Base-by-base conservation (phyloP, 2,797 vertebrate genomes). In the Agapornis canus region DNA sequence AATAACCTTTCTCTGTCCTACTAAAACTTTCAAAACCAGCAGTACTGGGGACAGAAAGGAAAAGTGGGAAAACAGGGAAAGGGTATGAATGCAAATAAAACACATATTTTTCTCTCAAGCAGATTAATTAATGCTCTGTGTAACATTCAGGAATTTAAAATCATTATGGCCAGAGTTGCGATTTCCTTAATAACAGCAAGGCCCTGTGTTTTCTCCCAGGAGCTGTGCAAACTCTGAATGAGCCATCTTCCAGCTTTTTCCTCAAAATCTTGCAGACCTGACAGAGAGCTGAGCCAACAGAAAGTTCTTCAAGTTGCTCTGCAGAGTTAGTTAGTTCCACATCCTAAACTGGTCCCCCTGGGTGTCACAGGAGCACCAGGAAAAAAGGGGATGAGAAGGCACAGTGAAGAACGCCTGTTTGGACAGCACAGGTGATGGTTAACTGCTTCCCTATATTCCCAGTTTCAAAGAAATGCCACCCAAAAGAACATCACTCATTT, bases 31-130 rank as follows among this genome's bases (percentile, higher is more conserved):
- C 3, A 3, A 3, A 37, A 80, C 23, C 25, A 35, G 11, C 26
- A 63, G 23, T 9, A 23, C 2, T 21, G 16, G 11, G 11, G 31
- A 45, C 39, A 29, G 17, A 71, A 76, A 79, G 16, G 27, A 86
- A 45, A 88, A 5, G 4, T 14, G 12, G 20, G 85, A 52, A 26
- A 64, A 47, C 0, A 5, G 7, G 27, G 31, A 40, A 76, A 61
- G 47, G 1, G 52, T 43, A 21, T 6, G 1, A 72, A 61, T 26
- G 22, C 6, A 27, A 75, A 71, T 5, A 43, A 72, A 82, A 35
- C 1, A 31, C 0, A 0, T 27, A 1, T 22, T 69, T 43, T 66
- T 48, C 31, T 77, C 59, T 43, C 25, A 31, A 86, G 35, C 15
- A 47, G 23, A 60, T 54, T 26, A 52, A 68, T n/a, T 18, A 82